phyloP scores from a whole-genome alignment of 2,888 invertebrate species.

The Timema podura region DNA sequence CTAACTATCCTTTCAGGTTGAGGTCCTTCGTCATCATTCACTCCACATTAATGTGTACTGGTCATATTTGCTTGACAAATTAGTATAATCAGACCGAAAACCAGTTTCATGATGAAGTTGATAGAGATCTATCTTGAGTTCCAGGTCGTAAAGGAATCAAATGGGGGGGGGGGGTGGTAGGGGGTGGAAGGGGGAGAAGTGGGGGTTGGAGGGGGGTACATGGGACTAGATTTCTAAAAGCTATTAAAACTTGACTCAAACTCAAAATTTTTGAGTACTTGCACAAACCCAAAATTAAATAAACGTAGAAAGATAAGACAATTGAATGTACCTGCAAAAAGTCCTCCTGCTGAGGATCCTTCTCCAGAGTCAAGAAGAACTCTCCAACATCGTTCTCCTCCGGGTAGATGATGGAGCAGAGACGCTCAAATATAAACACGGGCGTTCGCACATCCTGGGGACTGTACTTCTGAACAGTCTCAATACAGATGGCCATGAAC shows the following conservation, averaged over 20 bases:
- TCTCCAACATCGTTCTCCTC: constrained; percentile 97
- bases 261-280: background rate
- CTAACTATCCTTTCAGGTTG: too few relatives aligned
- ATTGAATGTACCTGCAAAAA: constrained; percentile 70
- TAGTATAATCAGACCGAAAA: too few relatives aligned
- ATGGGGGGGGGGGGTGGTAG: too few relatives aligned
- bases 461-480: constrained; percentile 88
- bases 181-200: too few relatives aligned
- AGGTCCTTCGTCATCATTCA: too few relatives aligned
- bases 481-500: constrained; percentile 96
- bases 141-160: too few relatives aligned
- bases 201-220: too few relatives aligned
- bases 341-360: constrained; percentile 98
- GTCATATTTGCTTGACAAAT: too few relatives aligned
- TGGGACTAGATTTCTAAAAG: too few relatives aligned
- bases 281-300: background rate
- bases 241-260: background rate
- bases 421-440: constrained; percentile 94
- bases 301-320: background rate
- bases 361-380: constrained; percentile 93
- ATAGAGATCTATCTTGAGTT: too few relatives aligned
- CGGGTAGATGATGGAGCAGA: constrained; percentile 95
- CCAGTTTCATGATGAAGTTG: too few relatives aligned
- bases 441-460: constrained; percentile 92
- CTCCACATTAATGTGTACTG: too few relatives aligned